These are phyloP conservation scores for Eumaeus atala DNA, from an alignment of 1,140 invertebrate genomes.

Conservation along the genomic window DNA sequence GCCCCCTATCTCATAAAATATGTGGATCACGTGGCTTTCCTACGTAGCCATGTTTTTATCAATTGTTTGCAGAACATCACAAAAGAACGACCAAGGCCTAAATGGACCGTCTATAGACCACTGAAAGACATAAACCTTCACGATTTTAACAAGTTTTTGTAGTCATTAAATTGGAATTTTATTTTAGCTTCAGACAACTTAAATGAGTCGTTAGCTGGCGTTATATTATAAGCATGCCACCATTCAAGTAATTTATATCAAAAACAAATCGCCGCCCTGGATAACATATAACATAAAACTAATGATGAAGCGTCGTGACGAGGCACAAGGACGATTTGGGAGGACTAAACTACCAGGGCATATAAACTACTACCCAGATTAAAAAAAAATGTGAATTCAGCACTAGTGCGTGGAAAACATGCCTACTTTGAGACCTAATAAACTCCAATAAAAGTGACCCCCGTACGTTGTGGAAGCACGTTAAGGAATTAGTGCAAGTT, in stretches of 20 bases:
- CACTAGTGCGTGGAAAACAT: not conserved
- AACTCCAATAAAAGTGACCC: not conserved
- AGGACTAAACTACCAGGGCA: slow-evolving; percentile 4
- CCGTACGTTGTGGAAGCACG: not conserved
- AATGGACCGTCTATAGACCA: slow-evolving; percentile 2
- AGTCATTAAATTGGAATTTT: slow-evolving; percentile 6
- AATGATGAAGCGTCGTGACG: slow-evolving; percentile 16
- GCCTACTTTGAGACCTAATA: slow-evolving; percentile 1
- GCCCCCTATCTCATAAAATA: too few species aligned
- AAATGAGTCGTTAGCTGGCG: not conserved
- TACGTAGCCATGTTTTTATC: too few species aligned
- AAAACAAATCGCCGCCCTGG: slow-evolving; percentile 4
- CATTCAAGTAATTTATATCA: not conserved
- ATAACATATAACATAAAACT: slow-evolving; percentile 10
- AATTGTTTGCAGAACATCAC: too few species aligned
- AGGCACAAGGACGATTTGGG: slow-evolving; percentile 6
- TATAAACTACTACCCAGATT: slow-evolving; percentile 10
- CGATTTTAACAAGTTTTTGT: not conserved
- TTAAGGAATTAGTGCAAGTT: not conserved
- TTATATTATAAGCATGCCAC: slow-evolving; percentile 6
- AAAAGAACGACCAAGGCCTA: too few species aligned
- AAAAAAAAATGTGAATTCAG: not conserved
- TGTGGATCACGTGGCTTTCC: too few species aligned
- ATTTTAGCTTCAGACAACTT: not conserved
- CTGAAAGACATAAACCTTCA: slow-evolving; percentile 6